phyloP scores from a whole-genome alignment of 2,888 invertebrate genomes.

The Amiota mariae region DNA sequence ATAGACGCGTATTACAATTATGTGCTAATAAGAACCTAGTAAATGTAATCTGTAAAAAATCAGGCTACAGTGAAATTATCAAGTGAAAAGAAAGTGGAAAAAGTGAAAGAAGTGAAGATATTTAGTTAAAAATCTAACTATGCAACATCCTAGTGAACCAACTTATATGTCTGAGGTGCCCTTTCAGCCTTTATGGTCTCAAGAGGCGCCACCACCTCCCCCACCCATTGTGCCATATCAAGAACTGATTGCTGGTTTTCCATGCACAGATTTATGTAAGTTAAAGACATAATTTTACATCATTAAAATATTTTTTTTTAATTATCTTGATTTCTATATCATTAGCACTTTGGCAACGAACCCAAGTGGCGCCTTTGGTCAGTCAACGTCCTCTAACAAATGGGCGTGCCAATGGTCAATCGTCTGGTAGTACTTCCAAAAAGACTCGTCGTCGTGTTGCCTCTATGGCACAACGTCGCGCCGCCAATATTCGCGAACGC shows the following conservation, averaged over 20 bases:
- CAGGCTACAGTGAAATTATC: neutral
- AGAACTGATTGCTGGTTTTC: slow-evolving; percentile 82
- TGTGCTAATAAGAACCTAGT: slow-evolving; percentile 29
- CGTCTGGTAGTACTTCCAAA: slow-evolving; percentile 75
- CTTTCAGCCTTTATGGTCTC: slow-evolving; percentile 72
- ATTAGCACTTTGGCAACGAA: slow-evolving; percentile 76
- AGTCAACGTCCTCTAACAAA: slow-evolving; percentile 63
- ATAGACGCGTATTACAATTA: slow-evolving; percentile 43
- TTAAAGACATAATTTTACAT: neutral
- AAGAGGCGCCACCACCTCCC: slow-evolving; percentile 76
- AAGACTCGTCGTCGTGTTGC: slow-evolving; percentile 91
- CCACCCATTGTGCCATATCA: slow-evolving; percentile 79
- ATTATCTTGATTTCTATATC: slow-evolving; percentile 19
- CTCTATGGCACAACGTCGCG: slow-evolving; percentile 90
- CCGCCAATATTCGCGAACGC: slow-evolving; percentile 94
- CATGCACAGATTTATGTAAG: slow-evolving; percentile 79
- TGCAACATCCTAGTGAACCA: slow-evolving; percentile 72
- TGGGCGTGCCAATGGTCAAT: slow-evolving; percentile 53
- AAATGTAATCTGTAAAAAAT: slow-evolving; percentile 1
- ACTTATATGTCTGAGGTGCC: slow-evolving; percentile 73
- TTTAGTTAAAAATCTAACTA: slow-evolving; percentile 34
- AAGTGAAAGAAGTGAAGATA: neutral
- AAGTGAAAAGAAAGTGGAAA: neutral
- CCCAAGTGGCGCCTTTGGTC: slow-evolving; percentile 76
- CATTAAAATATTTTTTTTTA: neutral